Conservation (phyloP, 2,113 vertebrate genomes). For the Odontesthes bonariensis region DNA sequence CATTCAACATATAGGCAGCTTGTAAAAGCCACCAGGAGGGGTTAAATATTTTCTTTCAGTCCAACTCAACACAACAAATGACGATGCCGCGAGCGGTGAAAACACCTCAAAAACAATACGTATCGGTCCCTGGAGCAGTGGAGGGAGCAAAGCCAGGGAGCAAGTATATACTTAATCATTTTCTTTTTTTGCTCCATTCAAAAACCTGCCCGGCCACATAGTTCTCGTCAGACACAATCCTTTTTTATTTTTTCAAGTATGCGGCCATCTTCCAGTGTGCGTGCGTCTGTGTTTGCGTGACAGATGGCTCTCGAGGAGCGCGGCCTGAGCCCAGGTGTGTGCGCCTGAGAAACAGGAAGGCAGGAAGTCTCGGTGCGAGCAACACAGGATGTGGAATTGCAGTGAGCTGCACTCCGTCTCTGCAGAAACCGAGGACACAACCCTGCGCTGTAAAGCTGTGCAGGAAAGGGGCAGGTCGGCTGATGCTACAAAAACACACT, state of each 20-base stretch:
- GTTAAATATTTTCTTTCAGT: slow-evolving; percentile 3
- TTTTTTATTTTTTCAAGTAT: neutral
- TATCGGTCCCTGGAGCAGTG: neutral
- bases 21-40: neutral
- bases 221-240: neutral
- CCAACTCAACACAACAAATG: slow-evolving; percentile 7
- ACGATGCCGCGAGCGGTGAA: neutral
- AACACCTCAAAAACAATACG: neutral
- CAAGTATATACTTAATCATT: neutral
- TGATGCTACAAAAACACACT: neutral
- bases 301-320: slow-evolving; percentile 65
- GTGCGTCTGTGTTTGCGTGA: slow-evolving; percentile 37
- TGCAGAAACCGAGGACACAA: slow-evolving; percentile 26
- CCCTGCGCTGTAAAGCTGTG: slow-evolving; percentile 8
- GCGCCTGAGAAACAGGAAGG: slow-evolving; percentile 72
- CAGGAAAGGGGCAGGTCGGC: slow-evolving; percentile 19
- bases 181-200: neutral
- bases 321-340: slow-evolving; percentile 70
- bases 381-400: slow-evolving; percentile 73
- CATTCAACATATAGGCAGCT: neutral
- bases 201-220: neutral
- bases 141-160: neutral
- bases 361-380: slow-evolving; percentile 69
- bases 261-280: neutral
- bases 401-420: slow-evolving; percentile 29